Conservation (phyloP, 2,888 invertebrate genomes). For the Tuberolachnus salignus region DNA sequence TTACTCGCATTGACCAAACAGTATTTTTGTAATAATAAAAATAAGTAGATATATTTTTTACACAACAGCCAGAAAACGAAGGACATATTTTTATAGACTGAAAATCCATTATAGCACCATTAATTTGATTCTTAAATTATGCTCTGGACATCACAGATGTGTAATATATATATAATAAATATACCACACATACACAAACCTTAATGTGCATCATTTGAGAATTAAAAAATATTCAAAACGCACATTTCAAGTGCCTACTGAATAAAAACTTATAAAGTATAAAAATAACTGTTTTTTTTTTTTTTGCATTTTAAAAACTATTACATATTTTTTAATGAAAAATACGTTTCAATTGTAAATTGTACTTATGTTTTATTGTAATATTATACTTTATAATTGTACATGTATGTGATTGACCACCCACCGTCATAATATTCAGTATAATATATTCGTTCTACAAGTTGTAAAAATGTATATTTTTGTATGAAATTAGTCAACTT, state of each 20-base stretch:
- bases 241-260: neutral
- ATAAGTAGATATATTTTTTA: neutral
- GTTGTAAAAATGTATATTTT: neutral
- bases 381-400: neutral
- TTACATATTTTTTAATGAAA: too few species aligned
- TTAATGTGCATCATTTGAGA: neutral
- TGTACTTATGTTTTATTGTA: neutral
- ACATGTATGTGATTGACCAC: neutral
- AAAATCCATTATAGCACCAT: neutral
- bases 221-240: neutral
- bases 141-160: neutral
- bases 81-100: neutral
- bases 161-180: neutral
- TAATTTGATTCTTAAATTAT: neutral
- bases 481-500: neutral
- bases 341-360: too few species aligned
- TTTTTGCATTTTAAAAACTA: too few species aligned
- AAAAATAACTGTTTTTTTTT: too few species aligned
- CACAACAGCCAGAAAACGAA: neutral
- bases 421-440: neutral
- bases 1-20: slow-evolving; percentile 8
- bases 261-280: too few species aligned
- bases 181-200: neutral
- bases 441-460: neutral
- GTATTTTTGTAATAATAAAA: slow-evolving; percentile 16